Evolutionary conservation across 2,888 invertebrate species (phyloP), one percentile per base, ranked within the genome.

Genomic region (Drosophila paranaensis): DNA sequence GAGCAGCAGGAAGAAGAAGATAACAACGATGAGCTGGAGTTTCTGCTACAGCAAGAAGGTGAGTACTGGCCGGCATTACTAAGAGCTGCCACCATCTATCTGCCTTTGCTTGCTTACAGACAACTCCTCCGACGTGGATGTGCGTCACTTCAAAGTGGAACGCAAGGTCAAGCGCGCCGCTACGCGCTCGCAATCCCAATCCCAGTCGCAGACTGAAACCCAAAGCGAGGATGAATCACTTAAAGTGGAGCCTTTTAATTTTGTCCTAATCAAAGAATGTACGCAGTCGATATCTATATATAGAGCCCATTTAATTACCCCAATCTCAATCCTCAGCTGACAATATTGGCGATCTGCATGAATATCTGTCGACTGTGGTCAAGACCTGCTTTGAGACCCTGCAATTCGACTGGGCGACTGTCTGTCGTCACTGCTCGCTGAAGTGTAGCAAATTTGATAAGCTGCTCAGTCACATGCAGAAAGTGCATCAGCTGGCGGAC

Each of bases 301-400:
- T 3, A 16, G 10, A 0, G 0, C 25, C 4, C 11, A 2, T 9
- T 2, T 1, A 35, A 25, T 25, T 37, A 40, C 16, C 8, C 0
- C 6, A 4, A 45, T 46, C 6, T 5, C 2, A 2, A 11, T 10
- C 9, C 14, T 0, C 45, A 84, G 84, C 79, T 42, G 84, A 84
- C 51, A 79, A 87, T 10, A 60, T 77, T 39, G 54, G 56, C 9
- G 81, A 88, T 66, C 39, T 91, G 8, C 67, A 74, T 11, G 81
- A 77, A 5, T 91, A 91, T 50, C 75, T 91, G 39, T 60, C 77
- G 9, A 80, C 77, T 0, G 87, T 78, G 58, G 78, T 91, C 0
- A 74, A 77, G 50, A 91, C 90, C 13, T 80, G 85, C 56, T 89
- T 91, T 16, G 81, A 87, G 16, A 84, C 77, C 0, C 63, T 91